Percentiles rank a stretch among this genome's conserved stretches.
Conservation (phyloP, 2,797 vertebrate genomes). For the Eleutherodactylus coqui region DNA sequence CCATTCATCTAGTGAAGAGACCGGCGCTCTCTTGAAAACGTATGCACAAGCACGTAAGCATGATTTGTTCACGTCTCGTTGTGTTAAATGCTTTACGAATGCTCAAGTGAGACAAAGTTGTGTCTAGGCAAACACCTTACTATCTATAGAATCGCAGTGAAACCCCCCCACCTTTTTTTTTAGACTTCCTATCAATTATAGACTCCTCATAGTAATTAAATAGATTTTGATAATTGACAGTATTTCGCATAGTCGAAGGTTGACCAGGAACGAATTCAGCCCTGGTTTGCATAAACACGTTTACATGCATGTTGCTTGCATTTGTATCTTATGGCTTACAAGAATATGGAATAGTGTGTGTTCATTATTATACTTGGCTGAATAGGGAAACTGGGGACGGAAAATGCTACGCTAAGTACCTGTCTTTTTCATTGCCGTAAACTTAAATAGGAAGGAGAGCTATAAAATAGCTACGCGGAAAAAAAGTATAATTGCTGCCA, state of each 20-base stretch:
- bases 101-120: constrained; percentile 40
- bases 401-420: constrained; percentile 53
- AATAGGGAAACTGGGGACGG: not conserved
- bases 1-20: constrained; percentile 28
- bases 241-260: not conserved
- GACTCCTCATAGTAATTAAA: not conserved
- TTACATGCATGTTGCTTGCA: not conserved
- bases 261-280: not conserved
- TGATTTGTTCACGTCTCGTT: constrained; percentile 38
- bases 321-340: not conserved
- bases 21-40: constrained; percentile 24
- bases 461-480: constrained; percentile 29
- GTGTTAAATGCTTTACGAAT: constrained; percentile 27
- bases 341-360: not conserved
- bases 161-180: not conserved
- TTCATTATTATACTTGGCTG: not conserved
- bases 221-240: not conserved
- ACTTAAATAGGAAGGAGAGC: constrained; percentile 32
- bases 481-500: constrained; percentile 49
- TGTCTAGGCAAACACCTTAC: not conserved
- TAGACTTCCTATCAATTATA: not conserved
- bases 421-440: constrained; percentile 37
- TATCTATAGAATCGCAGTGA: not conserved
- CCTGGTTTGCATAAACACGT: too few species aligned
- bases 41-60: constrained; percentile 38